phyloP scores from a whole-genome alignment of 1,140 invertebrate species.

The Cheumatopsyche charites region DNA sequence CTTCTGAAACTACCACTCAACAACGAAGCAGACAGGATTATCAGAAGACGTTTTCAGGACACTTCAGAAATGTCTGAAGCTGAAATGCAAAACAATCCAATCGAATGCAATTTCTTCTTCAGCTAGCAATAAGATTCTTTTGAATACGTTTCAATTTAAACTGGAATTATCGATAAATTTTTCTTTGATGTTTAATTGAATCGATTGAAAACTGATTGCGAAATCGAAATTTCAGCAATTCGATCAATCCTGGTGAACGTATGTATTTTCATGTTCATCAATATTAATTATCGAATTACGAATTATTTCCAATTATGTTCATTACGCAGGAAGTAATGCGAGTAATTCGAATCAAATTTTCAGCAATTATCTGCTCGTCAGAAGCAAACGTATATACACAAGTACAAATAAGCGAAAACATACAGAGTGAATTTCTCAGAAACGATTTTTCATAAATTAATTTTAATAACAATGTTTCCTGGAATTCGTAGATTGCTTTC shows the following conservation, averaged over 20 bases:
- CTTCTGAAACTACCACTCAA: no score
- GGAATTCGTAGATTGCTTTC: not conserved
- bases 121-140: no score
- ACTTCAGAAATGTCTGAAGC: constrained; percentile 7
- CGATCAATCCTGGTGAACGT: no score
- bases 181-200: no score
- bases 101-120: no score
- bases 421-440: constrained; percentile 3
- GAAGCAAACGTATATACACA: no score
- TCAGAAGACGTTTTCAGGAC: constrained; percentile 5
- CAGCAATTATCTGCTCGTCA: constrained; percentile 27
- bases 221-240: no score
- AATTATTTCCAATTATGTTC: not conserved
- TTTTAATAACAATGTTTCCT: constrained; percentile 34
- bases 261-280: no score
- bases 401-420: not conserved
- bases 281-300: not conserved
- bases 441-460: constrained; percentile 30
- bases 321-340: not conserved
- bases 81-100: no score
- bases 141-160: no score
- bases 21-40: constrained; percentile 11
- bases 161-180: no score
- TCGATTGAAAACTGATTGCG: no score
- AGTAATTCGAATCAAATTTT: constrained; percentile 31